Percentiles rank a stretch among this genome's conserved stretches.
phyloP scores from a whole-genome alignment of 2,797 vertebrate genomes.

The Masticophis lateralis region DNA sequence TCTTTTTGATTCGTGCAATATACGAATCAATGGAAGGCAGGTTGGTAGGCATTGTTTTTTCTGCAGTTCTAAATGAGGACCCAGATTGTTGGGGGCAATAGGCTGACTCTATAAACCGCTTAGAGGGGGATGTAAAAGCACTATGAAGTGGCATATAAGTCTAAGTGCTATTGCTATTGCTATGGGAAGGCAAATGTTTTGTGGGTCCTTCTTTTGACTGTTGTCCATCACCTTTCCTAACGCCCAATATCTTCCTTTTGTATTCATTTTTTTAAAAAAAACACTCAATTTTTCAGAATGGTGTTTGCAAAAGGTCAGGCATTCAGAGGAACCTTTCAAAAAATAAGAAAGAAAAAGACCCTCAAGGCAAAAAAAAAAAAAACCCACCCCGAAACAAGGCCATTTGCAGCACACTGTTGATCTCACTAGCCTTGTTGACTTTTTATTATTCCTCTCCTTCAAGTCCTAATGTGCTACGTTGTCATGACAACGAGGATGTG shows the following conservation, averaged over 20 bases:
- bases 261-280: no score
- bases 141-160: no score
- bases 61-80: no score
- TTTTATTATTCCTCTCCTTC: conserved; percentile 15
- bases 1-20: no score
- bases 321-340: background rate
- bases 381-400: rapidly evolving
- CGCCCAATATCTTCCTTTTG: background rate
- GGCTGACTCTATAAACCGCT: no score
- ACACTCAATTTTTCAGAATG: background rate
- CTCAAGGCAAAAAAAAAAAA: background rate
- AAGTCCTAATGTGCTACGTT: conserved; percentile 17
- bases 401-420: background rate
- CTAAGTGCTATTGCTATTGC: no score
- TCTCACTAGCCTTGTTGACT: conserved; percentile 35
- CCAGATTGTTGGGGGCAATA: no score
- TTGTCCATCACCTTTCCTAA: background rate
- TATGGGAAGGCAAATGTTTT: background rate
- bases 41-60: no score
- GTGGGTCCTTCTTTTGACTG: background rate
- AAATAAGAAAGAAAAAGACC: background rate
- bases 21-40: no score
- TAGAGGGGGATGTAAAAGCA: no score
- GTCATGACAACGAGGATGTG: conserved; percentile 30
- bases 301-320: background rate